Evolutionary conservation across 2,888 invertebrate genomes (phyloP).

Genomic region (Steinernema carpocapsae): DNA sequence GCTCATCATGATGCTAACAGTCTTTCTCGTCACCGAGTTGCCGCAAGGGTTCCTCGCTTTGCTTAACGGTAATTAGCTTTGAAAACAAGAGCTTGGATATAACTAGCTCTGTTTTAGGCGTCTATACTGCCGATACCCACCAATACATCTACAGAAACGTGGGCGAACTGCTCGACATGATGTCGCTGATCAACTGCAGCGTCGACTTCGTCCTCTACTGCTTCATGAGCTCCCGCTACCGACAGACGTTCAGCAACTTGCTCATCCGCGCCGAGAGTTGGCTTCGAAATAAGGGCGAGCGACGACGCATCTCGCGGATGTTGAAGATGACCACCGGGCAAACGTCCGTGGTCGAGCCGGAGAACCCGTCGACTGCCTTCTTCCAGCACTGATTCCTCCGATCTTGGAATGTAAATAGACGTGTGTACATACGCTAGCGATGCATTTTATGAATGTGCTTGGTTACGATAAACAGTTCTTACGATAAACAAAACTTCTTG

Average conservation of each 20-base stretch:
- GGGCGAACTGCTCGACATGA: constrained; percentile 57
- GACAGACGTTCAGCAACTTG: constrained; percentile 59
- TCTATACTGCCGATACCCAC: constrained; percentile 56
- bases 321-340: constrained; percentile 40
- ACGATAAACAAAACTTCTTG: too few relatives aligned
- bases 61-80: constrained; percentile 49
- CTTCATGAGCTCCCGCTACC: constrained; percentile 58
- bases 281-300: constrained; percentile 51
- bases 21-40: constrained; percentile 59
- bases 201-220: constrained; percentile 61
- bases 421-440: too few relatives aligned
- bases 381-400: constrained; percentile 6
- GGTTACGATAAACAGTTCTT: too few relatives aligned
- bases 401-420: not conserved
- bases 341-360: constrained; percentile 3
- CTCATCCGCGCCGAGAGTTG: constrained; percentile 57
- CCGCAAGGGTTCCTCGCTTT: constrained; percentile 60
- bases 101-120: constrained; percentile 41
- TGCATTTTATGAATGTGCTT: too few relatives aligned
- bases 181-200: constrained; percentile 60
- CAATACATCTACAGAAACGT: constrained; percentile 57
- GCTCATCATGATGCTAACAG: constrained; percentile 56
- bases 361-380: constrained; percentile 1
- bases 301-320: constrained; percentile 43
- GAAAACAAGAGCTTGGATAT: not conserved